Conservation (phyloP, 2,797 vertebrate genomes). For the Halcyon smyrnensis region DNA sequence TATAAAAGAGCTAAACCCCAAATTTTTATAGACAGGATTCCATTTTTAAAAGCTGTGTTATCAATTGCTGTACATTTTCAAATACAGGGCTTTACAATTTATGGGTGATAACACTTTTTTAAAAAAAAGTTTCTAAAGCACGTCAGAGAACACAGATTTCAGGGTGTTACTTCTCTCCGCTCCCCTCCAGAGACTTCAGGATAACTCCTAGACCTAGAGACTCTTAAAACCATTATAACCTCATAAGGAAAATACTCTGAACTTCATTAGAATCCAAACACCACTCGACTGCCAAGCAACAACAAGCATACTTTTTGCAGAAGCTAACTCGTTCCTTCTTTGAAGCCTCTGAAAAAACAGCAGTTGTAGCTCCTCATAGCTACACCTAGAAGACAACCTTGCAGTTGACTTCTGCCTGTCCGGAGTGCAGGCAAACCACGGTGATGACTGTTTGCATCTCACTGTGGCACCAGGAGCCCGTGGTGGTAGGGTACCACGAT, state of each 20-base stretch:
- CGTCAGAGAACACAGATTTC: background rate
- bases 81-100: background rate
- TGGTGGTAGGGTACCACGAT: background rate
- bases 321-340: constrained; percentile 19
- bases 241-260: constrained; percentile 12
- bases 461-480: background rate
- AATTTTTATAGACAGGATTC: background rate
- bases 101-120: background rate
- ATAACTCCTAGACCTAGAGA: background rate
- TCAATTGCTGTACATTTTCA: background rate
- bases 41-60: background rate
- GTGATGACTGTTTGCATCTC: background rate
- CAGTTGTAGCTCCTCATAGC: constrained; percentile 3
- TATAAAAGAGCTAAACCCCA: background rate
- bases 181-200: background rate
- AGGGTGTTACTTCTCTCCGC: background rate
- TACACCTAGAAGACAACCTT: background rate
- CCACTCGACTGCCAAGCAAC: constrained; percentile 50
- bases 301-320: background rate
- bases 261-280: constrained; percentile 52
- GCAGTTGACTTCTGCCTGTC: background rate
- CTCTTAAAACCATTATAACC: background rate
- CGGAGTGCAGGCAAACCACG: background rate
- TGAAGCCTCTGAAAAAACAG: background rate
- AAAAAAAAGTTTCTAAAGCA: background rate